Percentiles rank a stretch among this genome's conserved stretches.
Conservation (phyloP, 2,888 invertebrate genomes). For the Lasioglossum zephyrum region DNA sequence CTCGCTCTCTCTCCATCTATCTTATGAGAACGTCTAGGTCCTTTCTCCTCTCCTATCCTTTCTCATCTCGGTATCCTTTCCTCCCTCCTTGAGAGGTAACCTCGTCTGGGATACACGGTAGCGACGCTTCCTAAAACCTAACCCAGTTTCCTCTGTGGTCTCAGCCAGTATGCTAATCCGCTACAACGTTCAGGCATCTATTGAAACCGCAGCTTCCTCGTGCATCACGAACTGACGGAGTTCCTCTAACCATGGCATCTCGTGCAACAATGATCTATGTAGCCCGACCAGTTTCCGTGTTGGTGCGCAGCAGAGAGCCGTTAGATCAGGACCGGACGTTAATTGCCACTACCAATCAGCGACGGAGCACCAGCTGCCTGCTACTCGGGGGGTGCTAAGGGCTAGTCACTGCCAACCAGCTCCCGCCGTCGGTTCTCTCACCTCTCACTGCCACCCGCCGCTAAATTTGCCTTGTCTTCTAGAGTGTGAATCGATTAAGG, state of each 20-base stretch:
- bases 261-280: slow-evolving; percentile 79
- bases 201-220: slow-evolving; percentile 74
- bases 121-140: slow-evolving; percentile 69
- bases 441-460: slow-evolving; percentile 35
- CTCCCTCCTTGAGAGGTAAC: slow-evolving; percentile 26
- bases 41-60: slow-evolving; percentile 8
- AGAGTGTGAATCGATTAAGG: slow-evolving; percentile 61
- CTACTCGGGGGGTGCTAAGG: slow-evolving; percentile 53
- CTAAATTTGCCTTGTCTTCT: slow-evolving; percentile 64
- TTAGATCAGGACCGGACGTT: slow-evolving; percentile 78
- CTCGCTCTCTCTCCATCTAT: slow-evolving; percentile 30
- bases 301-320: slow-evolving; percentile 69
- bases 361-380: slow-evolving; percentile 63
- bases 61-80: slow-evolving; percentile 8
- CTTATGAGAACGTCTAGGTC: slow-evolving; percentile 4
- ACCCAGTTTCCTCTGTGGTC: slow-evolving; percentile 72
- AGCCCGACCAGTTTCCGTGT: slow-evolving; percentile 71
- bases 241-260: slow-evolving; percentile 72
- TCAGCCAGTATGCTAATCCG: slow-evolving; percentile 75
- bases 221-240: slow-evolving; percentile 64
- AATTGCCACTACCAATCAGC: slow-evolving; percentile 82
- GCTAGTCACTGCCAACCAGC: slow-evolving; percentile 54
- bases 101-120: slow-evolving; percentile 46
- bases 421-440: slow-evolving; percentile 52
- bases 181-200: slow-evolving; percentile 72